A percentile compares a stretch with the other conserved stretches of the same genome.
Conservation (phyloP, 2,797 vertebrate genomes). For the Spheniscus humboldti region DNA sequence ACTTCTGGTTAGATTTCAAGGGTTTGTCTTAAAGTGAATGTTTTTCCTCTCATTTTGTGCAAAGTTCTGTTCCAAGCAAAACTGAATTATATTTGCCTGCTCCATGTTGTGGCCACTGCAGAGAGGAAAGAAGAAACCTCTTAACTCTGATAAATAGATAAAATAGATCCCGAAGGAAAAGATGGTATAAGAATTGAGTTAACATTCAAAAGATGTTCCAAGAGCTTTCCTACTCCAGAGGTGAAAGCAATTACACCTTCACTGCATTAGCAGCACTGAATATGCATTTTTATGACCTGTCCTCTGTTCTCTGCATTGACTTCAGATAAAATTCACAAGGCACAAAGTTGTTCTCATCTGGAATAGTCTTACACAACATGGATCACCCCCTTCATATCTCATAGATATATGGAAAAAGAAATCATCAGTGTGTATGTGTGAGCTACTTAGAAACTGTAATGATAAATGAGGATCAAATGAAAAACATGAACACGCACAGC, state of each 20-base stretch:
- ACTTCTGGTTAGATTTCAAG: neutral
- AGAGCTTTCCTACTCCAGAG: neutral
- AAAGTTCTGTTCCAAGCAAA: neutral
- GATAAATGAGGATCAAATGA: neutral
- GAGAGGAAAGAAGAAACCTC: neutral
- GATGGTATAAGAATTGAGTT: neutral
- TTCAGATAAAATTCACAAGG: neutral
- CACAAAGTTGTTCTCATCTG: neutral
- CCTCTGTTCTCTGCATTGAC: neutral
- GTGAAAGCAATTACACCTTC: neutral
- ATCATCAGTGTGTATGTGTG: neutral
- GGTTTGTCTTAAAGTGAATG: neutral
- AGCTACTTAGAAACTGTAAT: neutral
- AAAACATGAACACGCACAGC: neutral
- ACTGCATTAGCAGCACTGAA: neutral
- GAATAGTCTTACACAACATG: neutral
- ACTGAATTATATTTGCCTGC: neutral
- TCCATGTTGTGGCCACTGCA: neutral
- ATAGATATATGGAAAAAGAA: neutral
- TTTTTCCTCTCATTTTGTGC: neutral
- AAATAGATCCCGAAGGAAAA: neutral
- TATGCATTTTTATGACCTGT: neutral
- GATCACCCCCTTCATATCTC: neutral
- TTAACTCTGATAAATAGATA: neutral
- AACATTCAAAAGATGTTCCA: neutral